phyloP scores from a whole-genome alignment of 2,113 vertebrate species.

The Microtus ochrogaster region DNA sequence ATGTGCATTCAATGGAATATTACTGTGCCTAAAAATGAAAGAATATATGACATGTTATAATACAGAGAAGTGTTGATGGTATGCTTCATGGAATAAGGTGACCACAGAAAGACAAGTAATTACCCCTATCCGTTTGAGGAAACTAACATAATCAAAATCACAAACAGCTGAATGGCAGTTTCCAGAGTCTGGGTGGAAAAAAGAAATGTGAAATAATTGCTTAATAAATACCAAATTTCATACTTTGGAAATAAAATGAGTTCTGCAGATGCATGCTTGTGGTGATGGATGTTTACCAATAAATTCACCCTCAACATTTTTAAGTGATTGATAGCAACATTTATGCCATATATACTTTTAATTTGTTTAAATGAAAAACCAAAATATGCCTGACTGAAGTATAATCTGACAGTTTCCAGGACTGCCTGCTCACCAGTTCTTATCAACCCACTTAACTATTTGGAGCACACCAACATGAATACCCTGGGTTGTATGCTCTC shows the following conservation, averaged over 20 bases:
- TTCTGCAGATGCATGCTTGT: neutral
- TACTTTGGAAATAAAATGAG: neutral
- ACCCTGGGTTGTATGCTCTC: neutral
- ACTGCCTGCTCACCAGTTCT: neutral
- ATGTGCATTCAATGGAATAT: neutral
- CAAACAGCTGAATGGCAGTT: neutral
- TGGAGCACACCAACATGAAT: neutral
- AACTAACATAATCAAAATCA: neutral
- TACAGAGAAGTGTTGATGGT: neutral
- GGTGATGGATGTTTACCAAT: neutral
- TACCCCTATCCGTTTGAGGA: neutral
- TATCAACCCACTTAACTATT: neutral
- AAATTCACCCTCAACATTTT: neutral
- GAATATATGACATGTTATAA: neutral
- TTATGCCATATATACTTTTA: neutral
- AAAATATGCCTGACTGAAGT: neutral
- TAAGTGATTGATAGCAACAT: neutral
- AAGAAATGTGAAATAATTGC: neutral
- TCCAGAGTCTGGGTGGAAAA: neutral
- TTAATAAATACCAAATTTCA: neutral
- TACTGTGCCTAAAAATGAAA: neutral
- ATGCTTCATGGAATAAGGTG: neutral
- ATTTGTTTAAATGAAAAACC: neutral
- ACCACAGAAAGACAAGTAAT: neutral
- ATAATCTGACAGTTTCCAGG: neutral